Evolutionary conservation across 2,888 invertebrate species (phyloP).

Genomic region (Drosophila buzzatii): DNA sequence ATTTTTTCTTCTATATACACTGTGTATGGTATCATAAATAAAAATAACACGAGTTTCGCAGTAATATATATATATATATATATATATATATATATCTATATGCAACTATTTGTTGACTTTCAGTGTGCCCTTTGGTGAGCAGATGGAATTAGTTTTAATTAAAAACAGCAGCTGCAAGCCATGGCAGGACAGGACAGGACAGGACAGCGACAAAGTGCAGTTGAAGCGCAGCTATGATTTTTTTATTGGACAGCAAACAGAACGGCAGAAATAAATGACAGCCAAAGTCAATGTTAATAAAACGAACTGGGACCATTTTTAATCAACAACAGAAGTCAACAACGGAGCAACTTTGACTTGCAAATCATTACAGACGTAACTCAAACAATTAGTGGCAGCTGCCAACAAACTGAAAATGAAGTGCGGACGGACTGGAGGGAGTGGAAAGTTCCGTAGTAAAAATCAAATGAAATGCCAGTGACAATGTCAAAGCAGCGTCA

Average conservation of each 20-base stretch:
- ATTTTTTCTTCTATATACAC: too few species aligned
- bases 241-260: conserved; percentile 40
- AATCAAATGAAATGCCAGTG: conserved; percentile 67
- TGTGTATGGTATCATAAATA: too few species aligned
- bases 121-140: conserved; percentile 22
- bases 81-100: not conserved
- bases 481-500: conserved; percentile 53
- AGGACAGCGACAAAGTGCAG: conserved; percentile 9
- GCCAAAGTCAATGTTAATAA: conserved; percentile 62
- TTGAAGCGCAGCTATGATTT: conserved; percentile 35
- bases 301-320: conserved; percentile 56
- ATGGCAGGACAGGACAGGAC: conserved; percentile 3
- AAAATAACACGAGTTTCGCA: not conserved
- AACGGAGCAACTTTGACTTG: conserved; percentile 72
- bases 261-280: conserved; percentile 49
- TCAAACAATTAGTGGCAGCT: conserved; percentile 80
- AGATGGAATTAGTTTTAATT: conserved; percentile 84
- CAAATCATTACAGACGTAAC: conserved; percentile 79
- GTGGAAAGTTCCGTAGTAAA: conserved; percentile 44
- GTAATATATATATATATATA: too few species aligned
- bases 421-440: conserved; percentile 19
- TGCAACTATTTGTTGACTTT: not conserved
- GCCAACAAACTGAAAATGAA: conserved; percentile 70
- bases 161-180: conserved; percentile 67
- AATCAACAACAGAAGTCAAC: conserved; percentile 73